Percentiles rank a stretch among this genome's conserved stretches.
These are phyloP conservation scores for Rhinogobio ventralis DNA, from an alignment of 2,797 vertebrate species.

Conservation along the genomic window DNA sequence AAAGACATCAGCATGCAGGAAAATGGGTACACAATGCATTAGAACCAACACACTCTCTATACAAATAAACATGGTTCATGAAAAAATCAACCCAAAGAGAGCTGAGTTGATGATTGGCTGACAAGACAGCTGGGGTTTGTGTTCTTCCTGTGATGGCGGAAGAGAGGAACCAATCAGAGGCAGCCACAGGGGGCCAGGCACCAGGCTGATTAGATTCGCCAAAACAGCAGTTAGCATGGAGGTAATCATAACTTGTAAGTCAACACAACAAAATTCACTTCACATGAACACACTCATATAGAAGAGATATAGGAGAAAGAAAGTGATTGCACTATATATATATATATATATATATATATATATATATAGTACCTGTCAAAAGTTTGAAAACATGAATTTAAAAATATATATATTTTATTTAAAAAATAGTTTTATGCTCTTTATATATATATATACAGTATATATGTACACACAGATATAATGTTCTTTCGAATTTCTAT, in stretches of 20 bases:
- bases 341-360: too few relatives aligned
- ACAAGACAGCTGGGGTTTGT: constrained; percentile 50
- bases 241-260: constrained; percentile 57
- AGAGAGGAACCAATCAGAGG: constrained; percentile 62
- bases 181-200: constrained; percentile 54
- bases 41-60: constrained; percentile 3
- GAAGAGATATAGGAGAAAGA: background rate
- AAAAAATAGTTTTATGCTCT: background rate
- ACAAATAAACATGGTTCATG: constrained; percentile 17
- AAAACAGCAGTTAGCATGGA: constrained; percentile 54
- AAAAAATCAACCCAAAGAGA: constrained; percentile 33
- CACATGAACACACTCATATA: constrained; percentile 16
- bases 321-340: background rate
- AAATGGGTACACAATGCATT: constrained; percentile 14
- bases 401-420: background rate
- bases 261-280: constrained; percentile 24
- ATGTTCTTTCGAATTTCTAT: background rate
- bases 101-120: constrained; percentile 45
- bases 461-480: too few relatives aligned
- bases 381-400: too few relatives aligned
- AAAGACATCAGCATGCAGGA: constrained; percentile 31
- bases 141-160: constrained; percentile 54
- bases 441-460: too few relatives aligned
- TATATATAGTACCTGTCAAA: background rate
- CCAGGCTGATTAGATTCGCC: constrained; percentile 56